phyloP scores from a whole-genome alignment of 2,797 vertebrate species.

The Gallirallus australis region DNA sequence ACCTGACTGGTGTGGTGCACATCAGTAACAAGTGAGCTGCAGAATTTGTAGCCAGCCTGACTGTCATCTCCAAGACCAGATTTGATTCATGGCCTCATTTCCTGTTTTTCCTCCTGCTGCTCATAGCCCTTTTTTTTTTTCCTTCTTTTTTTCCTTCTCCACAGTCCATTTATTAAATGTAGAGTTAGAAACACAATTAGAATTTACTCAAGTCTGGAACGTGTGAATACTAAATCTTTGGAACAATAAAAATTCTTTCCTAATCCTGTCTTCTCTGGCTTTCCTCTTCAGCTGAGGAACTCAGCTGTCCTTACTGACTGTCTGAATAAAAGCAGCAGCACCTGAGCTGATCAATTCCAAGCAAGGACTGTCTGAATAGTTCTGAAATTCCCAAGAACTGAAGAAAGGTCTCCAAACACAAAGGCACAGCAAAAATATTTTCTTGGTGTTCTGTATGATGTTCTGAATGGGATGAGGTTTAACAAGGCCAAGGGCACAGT shows the following conservation, averaged over 20 bases:
- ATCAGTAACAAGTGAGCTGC: slow-evolving; percentile 4
- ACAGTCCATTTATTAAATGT: slow-evolving; percentile 57
- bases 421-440: neutral
- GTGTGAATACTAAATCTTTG: slow-evolving; percentile 18
- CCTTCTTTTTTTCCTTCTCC: neutral
- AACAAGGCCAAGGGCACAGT: no score
- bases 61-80: slow-evolving; percentile 46
- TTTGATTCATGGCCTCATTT: slow-evolving; percentile 73
- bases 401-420: neutral
- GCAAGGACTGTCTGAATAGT: neutral
- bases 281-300: neutral
- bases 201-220: slow-evolving; percentile 47
- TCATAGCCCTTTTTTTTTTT: neutral
- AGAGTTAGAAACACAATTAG: slow-evolving; percentile 56
- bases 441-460: neutral
- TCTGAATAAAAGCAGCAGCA: neutral
- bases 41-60: slow-evolving; percentile 8
- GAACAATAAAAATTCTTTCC: slow-evolving; percentile 15
- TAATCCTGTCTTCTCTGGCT: neutral
- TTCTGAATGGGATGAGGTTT: no score
- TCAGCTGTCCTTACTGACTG: neutral
- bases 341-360: neutral
- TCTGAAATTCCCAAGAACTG: neutral
- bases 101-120: slow-evolving; percentile 44
- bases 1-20: slow-evolving; percentile 9